Base-by-base conservation (phyloP, 2,797 vertebrate species). In the Acipenser ruthenus region DNA sequence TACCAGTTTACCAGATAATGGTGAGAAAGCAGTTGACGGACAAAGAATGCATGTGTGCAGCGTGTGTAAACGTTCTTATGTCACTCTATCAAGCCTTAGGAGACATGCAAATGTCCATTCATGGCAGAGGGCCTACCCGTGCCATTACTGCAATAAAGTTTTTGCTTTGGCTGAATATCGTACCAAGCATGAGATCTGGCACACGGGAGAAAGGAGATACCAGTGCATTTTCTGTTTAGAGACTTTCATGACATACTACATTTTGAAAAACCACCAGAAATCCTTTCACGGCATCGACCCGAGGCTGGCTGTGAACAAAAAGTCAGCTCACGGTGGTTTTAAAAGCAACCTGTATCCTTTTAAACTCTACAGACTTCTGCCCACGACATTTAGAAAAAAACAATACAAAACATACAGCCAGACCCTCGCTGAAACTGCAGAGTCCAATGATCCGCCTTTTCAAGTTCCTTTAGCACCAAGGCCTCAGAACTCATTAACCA, bases 191-290 rank as follows among this genome's bases (percentile, higher is more conserved):
- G 97, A 99, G 83, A 93, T 99, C 71, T 99, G 96, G 97, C 97
- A 99, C 78, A 99, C 97, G 0, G 97, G 96, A 10, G 97, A 99
- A 72, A 91, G 97, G 10, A 90, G 97, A 0, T 99, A 99, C 72
- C 97, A 99, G 79, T 99, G 97, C 78, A 99, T 99, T 75, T 99
- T 99, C 82, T 99, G 97, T 75, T 84, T 98, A 37, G 96, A 99
- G 80, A 97, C 96, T 10, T 99, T 99, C 79, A 95, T 99, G 94
- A 99, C 97, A 18, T 99, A 99, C 71, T 99, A 99, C 69, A 95
- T 99, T 74, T 88, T 99, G 61, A 99, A 97, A 82, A 99, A 98
- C 78, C 97, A 99, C 73, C 97, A 99, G 81, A 98, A 98, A 79
- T 91, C 96, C 71, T 98, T 94, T 83, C 97, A 99, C 55, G 97